A percentile compares a stretch with the other conserved stretches of the same genome.
phyloP scores from a whole-genome alignment of 2,888 invertebrate species.

The Blera fallax region DNA sequence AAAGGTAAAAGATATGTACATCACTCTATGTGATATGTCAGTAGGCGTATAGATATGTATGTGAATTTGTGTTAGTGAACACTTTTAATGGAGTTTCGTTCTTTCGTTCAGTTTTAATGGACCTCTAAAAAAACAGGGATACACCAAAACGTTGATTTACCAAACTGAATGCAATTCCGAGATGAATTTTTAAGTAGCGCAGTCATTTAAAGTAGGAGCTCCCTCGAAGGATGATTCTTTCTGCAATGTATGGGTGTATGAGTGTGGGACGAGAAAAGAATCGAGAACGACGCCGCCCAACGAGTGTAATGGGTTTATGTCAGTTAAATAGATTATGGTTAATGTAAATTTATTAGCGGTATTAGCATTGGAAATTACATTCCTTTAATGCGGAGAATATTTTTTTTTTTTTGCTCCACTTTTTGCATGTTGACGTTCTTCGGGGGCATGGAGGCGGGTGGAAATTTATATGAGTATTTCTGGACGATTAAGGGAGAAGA shows the following conservation, averaged over 20 bases:
- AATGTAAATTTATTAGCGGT: conserved; percentile 53
- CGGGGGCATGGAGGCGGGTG: not conserved
- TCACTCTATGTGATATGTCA: not conserved
- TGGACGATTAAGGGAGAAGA: not conserved
- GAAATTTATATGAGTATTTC: not conserved
- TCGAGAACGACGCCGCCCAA: not conserved
- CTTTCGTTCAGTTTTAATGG: not conserved
- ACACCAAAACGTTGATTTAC: conserved; percentile 3
- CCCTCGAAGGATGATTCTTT: not conserved
- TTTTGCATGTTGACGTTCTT: not conserved
- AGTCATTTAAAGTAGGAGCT: conserved; percentile 26
- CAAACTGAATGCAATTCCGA: conserved; percentile 46
- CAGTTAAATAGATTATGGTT: conserved; percentile 57
- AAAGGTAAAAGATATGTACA: conserved; percentile 21
- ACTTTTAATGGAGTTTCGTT: not conserved
- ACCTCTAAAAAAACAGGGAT: not conserved
- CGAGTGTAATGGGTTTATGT: conserved; percentile 45
- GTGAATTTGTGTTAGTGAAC: not conserved
- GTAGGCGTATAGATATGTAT: not conserved
- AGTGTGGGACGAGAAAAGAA: not conserved
- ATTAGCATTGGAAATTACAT: conserved; percentile 41
- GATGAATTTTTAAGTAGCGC: conserved; percentile 45
- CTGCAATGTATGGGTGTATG: not conserved
- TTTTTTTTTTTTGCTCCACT: not conserved
- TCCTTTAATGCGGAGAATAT: not conserved